phyloP scores from a whole-genome alignment of 2,113 vertebrate genomes.

The Paramormyrops kingsleyae region DNA sequence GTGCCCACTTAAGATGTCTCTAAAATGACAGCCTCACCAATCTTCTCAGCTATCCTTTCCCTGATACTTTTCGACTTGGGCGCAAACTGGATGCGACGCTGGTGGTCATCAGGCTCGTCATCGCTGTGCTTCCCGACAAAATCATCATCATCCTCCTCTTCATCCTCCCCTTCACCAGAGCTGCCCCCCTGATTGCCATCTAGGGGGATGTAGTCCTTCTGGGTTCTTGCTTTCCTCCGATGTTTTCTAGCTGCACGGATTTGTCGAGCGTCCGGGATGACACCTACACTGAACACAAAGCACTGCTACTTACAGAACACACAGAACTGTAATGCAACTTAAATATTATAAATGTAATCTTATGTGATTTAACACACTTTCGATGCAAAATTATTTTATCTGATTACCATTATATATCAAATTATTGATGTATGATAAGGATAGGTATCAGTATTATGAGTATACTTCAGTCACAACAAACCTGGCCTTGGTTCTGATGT shows the following conservation, averaged over 20 bases:
- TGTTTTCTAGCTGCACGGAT: slow-evolving; percentile 64
- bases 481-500: slow-evolving; percentile 39
- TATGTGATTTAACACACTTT: background rate
- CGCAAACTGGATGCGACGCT: slow-evolving; percentile 68
- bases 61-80: slow-evolving; percentile 66
- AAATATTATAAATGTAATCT: background rate
- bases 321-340: background rate
- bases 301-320: background rate
- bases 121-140: slow-evolving; percentile 48
- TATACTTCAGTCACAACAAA: slow-evolving; percentile 30
- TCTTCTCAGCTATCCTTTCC: slow-evolving; percentile 73
- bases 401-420: background rate
- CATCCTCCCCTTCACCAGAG: slow-evolving; percentile 33
- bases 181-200: slow-evolving; percentile 37
- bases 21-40: slow-evolving; percentile 56
- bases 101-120: slow-evolving; percentile 69
- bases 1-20: background rate
- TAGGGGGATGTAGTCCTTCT: slow-evolving; percentile 71
- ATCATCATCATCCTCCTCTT: slow-evolving; percentile 39
- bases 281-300: slow-evolving; percentile 49
- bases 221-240: slow-evolving; percentile 55
- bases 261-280: slow-evolving; percentile 57
- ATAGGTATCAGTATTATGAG: background rate
- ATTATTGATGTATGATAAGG: background rate
- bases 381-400: background rate